Evolutionary conservation across 2,113 vertebrate species (phyloP).

Genomic region (Poicephalus gulielmi): DNA sequence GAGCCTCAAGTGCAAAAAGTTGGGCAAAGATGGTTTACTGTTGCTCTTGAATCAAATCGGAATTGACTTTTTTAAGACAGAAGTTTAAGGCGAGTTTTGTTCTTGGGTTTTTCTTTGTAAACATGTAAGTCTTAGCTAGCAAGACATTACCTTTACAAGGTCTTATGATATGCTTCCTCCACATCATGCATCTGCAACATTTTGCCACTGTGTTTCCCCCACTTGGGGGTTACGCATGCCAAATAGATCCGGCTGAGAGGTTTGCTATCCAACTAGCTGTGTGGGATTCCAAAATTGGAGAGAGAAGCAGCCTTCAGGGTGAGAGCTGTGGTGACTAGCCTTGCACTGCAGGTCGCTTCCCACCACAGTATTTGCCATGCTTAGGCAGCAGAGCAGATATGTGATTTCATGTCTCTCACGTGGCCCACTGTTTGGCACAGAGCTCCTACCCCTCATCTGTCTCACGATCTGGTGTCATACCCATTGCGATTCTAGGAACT

Average conservation of each 20-base stretch:
- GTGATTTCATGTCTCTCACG: neutral
- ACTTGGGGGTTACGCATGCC: accelerated
- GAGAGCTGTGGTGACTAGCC: neutral
- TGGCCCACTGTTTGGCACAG: neutral
- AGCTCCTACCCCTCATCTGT: neutral
- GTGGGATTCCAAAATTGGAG: neutral
- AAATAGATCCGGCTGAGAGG: neutral
- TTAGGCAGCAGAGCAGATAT: neutral
- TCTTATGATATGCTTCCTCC: neutral
- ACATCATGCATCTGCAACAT: accelerated
- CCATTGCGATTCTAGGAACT: accelerated
- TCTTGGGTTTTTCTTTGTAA: neutral
- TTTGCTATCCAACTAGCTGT: neutral
- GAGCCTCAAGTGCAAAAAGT: neutral
- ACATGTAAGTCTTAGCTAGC: neutral
- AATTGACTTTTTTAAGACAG: neutral
- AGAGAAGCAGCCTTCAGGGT: neutral
- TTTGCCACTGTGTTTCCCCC: neutral
- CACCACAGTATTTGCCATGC: neutral
- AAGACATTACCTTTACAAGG: neutral
- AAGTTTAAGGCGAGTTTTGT: neutral
- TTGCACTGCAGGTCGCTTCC: accelerated
- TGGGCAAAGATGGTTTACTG: neutral
- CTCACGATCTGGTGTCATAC: neutral
- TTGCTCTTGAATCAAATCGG: neutral